Evolutionary conservation across 2,797 vertebrate species (phyloP).

Genomic region (Pseudochirops cupreus): DNA sequence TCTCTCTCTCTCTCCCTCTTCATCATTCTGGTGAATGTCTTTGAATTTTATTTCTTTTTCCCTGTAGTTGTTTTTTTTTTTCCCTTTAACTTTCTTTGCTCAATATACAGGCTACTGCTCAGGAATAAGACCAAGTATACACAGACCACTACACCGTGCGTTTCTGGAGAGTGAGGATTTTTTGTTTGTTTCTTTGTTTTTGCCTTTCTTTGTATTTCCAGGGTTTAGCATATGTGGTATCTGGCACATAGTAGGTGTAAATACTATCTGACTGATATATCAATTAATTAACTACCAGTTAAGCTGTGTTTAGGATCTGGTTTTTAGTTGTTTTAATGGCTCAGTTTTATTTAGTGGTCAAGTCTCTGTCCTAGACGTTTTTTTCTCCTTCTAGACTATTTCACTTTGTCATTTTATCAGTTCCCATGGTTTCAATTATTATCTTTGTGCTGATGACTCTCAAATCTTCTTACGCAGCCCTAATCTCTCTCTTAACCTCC

Average conservation of each 20-base stretch:
- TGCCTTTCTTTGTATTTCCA: not conserved
- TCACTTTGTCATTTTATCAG: not conserved
- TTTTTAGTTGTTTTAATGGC: not conserved
- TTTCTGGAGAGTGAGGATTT: not conserved
- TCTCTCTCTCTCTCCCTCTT: not conserved
- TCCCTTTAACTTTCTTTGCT: not conserved
- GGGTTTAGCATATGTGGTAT: not conserved
- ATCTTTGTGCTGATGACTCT: not conserved
- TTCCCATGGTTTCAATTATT: not conserved
- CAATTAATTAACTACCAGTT: not conserved
- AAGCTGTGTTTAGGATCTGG: not conserved
- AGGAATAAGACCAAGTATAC: not conserved
- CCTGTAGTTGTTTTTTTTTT: not conserved
- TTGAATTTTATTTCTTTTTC: not conserved
- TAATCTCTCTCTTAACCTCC: not conserved
- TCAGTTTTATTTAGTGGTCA: not conserved
- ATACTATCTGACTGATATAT: not conserved
- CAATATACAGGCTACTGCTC: not conserved
- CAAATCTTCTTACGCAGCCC: not conserved
- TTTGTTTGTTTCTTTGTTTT: not conserved
- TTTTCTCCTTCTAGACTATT: not conserved
- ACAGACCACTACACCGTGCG: not conserved
- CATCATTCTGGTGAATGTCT: not conserved
- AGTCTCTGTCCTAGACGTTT: not conserved
- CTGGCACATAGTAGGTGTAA: not conserved